Evolutionary conservation across 2,113 vertebrate genomes (phyloP), one percentile per base, ranked within the genome.

Genomic region (Scomber colias): DNA sequence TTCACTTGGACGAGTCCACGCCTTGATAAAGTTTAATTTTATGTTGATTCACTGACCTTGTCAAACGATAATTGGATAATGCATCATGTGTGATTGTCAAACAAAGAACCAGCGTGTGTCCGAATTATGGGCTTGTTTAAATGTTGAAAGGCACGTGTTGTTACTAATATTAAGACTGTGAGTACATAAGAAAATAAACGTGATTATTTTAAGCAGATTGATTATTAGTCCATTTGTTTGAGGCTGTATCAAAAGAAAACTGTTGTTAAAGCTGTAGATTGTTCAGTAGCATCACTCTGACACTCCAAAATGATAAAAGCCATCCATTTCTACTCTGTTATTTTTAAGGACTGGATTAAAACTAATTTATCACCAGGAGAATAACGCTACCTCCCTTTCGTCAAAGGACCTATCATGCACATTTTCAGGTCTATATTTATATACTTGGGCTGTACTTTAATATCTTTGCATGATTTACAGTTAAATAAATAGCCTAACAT

Each of bases 21-120:
- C 74, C 65, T 66, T 79, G 68, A 83, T 79, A 13, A 60, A 63
- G 45, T 79, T 73, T 77, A 49, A 74, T 84, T 81, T 68, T 0
- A 46, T 79, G 81, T 87, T 64, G 63, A 81, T 72, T 88, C 5
- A 71, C 54, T 66, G 60, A 77, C 74, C 75, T 31, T 44, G 55
- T 77, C 50, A 68, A 35, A 16, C 45, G 48, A 0, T 84, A 73
- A 84, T 77, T 79, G 17, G 57, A 67, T 60, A 74, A 71, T 81
- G 59, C 4, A 48, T 80, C 78, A 9, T 12, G 2, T 17, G 57
- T 56, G 65, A 75, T 45, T 30, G 30, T 66, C 17, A 11, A 51
- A 65, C 21, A 76, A 64, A 75, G 45, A 40, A 40, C 2, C 19
- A 44, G 2, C 3, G 16, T 66, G 19, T 50, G 40, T 62, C 6